A percentile compares a stretch with the other conserved stretches of the same genome.
phyloP scores from a whole-genome alignment of 2,113 vertebrate genomes.

The Stigmatopora argus region DNA sequence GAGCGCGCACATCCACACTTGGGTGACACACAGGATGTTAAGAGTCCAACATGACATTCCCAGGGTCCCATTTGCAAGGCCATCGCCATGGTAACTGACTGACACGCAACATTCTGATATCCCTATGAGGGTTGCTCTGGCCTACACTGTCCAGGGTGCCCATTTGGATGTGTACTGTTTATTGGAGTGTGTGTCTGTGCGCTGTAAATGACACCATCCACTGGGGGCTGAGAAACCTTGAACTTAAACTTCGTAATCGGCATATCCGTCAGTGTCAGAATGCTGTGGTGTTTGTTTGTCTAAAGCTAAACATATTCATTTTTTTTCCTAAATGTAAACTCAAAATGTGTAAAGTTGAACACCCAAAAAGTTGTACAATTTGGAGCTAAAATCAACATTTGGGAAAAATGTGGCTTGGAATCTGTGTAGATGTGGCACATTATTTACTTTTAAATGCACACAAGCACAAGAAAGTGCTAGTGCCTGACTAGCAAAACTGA shows the following conservation, averaged over 20 bases:
- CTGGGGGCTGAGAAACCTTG: conserved; percentile 27
- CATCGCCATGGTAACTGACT: conserved; percentile 46
- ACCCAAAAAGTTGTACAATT: background rate
- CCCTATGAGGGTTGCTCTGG: conserved; percentile 50
- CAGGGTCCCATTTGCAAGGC: conserved; percentile 67
- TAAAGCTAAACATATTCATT: background rate
- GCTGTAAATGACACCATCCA: conserved; percentile 21
- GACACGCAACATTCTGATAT: conserved; percentile 61
- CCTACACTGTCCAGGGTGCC: conserved; percentile 42
- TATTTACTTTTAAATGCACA: conserved; percentile 9
- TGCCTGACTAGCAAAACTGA: conserved; percentile 45
- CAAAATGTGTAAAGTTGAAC: background rate
- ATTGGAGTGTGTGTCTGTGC: conserved; percentile 4
- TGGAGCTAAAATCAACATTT: background rate
- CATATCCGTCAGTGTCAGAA: conserved; percentile 40
- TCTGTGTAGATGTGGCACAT: background rate
- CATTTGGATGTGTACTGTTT: conserved; percentile 13
- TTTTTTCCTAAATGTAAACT: background rate
- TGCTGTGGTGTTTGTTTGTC: conserved; percentile 15
- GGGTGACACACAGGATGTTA: conserved; percentile 65
- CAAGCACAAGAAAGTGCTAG: conserved; percentile 2
- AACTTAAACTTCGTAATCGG: conserved; percentile 30
- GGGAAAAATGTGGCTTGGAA: background rate
- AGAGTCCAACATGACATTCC: conserved; percentile 61
- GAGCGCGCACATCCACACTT: conserved; percentile 31